Evolutionary conservation across 2,113 vertebrate genomes (phyloP).

Genomic region (Suricata suricatta): DNA sequence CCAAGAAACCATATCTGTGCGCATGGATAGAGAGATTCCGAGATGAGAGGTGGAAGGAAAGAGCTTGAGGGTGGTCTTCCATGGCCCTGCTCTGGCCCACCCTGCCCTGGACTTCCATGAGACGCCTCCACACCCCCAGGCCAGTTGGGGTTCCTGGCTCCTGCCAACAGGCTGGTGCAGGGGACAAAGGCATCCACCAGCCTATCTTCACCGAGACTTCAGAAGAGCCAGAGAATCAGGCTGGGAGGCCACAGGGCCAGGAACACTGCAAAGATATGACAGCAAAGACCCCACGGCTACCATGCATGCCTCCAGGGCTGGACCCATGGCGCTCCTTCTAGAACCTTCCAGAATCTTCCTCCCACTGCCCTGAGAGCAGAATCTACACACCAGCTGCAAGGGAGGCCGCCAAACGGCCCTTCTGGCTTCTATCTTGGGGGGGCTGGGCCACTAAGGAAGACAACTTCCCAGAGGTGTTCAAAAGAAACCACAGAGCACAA

Average conservation of each 20-base stretch:
- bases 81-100: neutral
- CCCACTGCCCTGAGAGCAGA: neutral
- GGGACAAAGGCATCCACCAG: neutral
- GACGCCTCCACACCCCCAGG: rapidly evolving
- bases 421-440: neutral
- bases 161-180: neutral
- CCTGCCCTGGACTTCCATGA: neutral
- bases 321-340: neutral
- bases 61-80: rapidly evolving
- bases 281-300: too few species aligned
- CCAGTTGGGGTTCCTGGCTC: neutral
- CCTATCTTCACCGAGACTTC: neutral
- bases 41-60: neutral
- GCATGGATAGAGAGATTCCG: neutral
- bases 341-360: neutral
- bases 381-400: too few species aligned
- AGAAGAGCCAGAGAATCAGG: neutral
- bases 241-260: neutral
- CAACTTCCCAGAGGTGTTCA: neutral
- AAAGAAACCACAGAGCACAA: neutral
- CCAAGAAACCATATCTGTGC: neutral
- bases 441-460: neutral
- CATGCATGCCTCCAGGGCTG: neutral
- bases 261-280: neutral
- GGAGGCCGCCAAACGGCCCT: neutral